phyloP scores from a whole-genome alignment of 35 echinoderm and acorn worm genomes.

The Lytechinus variegatus region DNA sequence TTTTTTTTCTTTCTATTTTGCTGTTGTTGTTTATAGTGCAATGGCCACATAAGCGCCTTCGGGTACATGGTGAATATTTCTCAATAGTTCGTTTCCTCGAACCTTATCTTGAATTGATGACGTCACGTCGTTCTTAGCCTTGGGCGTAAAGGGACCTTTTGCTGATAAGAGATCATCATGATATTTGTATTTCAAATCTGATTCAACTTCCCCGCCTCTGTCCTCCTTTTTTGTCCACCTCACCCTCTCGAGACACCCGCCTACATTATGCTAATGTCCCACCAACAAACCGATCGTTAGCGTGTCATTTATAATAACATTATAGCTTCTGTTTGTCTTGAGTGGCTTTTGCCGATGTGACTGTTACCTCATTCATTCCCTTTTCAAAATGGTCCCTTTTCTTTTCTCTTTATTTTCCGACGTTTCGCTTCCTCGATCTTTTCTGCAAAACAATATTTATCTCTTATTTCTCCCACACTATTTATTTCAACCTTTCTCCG shows the following conservation, averaged over 20 bases:
- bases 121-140: background rate
- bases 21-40: no score
- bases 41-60: no score
- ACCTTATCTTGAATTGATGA: background rate
- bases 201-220: background rate
- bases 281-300: no score
- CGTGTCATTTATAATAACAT: no score
- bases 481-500: background rate
- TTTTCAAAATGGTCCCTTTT: no score
- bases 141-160: background rate
- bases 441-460: no score
- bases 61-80: background rate
- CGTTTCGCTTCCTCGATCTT: background rate
- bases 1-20: no score
- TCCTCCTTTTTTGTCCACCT: background rate
- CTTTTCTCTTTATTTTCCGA: background rate
- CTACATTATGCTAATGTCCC: no score
- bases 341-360: no score
- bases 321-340: no score
- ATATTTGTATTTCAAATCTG: background rate
- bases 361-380: no score
- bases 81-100: background rate
- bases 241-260: background rate
- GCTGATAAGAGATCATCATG: background rate
- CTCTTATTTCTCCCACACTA: background rate